phyloP scores from a whole-genome alignment of 64 coral and sea anemone genomes.

The Montipora efflorescens region DNA sequence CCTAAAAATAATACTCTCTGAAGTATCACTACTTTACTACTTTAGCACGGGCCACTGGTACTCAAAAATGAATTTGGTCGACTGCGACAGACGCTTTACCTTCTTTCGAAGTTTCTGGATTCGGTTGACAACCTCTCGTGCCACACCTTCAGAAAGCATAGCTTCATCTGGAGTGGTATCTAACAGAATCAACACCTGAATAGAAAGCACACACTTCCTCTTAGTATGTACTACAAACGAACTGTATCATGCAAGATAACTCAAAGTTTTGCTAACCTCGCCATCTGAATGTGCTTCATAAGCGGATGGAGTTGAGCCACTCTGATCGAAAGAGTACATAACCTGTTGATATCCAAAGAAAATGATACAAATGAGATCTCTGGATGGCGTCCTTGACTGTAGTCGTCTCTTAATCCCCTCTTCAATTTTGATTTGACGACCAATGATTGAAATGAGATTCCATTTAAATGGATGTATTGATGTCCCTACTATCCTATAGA shows the following conservation, averaged over 20 bases:
- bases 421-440: too few relatives aligned
- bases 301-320: conserved; percentile 61
- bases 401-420: too few relatives aligned
- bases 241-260: too few relatives aligned
- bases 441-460: too few relatives aligned
- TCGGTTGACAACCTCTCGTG: conserved; percentile 95
- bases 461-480: too few relatives aligned
- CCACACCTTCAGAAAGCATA: conserved; percentile 91
- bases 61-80: too few relatives aligned
- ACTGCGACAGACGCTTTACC: conserved; percentile 24
- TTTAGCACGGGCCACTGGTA: too few relatives aligned
- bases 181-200: conserved; percentile 85
- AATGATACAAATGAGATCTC: not conserved
- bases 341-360: conserved; percentile 65
- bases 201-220: not conserved
- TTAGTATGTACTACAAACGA: not conserved
- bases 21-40: too few relatives aligned
- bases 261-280: conserved; percentile 55
- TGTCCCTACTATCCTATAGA: too few relatives aligned
- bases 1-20: too few relatives aligned
- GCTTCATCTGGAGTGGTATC: conserved; percentile 95
- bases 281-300: conserved; percentile 97
- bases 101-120: conserved; percentile 98
- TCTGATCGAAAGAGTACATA: conserved; percentile 85
- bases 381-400: not conserved